Evolutionary conservation across 2,113 vertebrate species (phyloP).

Genomic region (Chaenocephalus aceratus): DNA sequence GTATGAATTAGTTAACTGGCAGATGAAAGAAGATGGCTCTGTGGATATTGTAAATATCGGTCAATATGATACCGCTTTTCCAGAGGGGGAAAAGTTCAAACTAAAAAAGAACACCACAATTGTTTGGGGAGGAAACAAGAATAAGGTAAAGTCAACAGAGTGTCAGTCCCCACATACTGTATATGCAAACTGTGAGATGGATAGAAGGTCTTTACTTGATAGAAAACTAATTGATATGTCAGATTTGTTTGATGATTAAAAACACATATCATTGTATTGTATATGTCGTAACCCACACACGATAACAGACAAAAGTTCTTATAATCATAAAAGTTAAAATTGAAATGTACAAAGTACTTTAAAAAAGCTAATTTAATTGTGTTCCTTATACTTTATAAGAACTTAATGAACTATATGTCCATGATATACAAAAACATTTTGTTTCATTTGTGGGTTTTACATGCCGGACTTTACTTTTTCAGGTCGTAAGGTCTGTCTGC

Average conservation of each 20-base stretch:
- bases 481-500: constrained; percentile 79
- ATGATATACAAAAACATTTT: background rate
- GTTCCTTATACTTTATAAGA: background rate
- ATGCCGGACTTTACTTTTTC: constrained; percentile 1
- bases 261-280: no score
- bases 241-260: no score
- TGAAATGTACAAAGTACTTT: no score
- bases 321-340: no score
- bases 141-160: constrained; percentile 42
- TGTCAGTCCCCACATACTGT: background rate
- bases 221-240: background rate
- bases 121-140: constrained; percentile 65
- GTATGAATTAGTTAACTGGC: constrained; percentile 85
- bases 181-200: background rate
- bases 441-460: background rate
- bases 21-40: constrained; percentile 66
- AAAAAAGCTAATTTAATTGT: no score
- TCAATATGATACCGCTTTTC: constrained; percentile 68
- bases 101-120: constrained; percentile 55
- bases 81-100: constrained; percentile 54
- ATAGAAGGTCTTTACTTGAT: background rate
- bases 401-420: background rate
- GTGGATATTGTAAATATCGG: constrained; percentile 70
- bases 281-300: no score
- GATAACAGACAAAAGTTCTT: no score